A percentile compares a stretch with the other conserved stretches of the same genome.
Conservation (phyloP, 2,797 vertebrate genomes). For the Hybognathus amarus region DNA sequence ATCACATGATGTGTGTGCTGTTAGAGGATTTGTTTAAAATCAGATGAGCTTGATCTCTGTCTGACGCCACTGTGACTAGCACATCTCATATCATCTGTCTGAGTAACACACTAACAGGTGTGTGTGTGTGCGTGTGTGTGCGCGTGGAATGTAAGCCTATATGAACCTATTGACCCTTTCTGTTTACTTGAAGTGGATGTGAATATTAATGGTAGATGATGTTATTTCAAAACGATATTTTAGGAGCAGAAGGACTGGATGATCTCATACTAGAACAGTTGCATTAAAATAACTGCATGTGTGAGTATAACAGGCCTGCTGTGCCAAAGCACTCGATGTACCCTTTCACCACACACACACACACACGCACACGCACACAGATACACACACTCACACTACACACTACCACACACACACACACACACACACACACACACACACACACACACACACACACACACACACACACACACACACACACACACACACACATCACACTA, state of each 20-base stretch:
- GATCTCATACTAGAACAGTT: conserved; percentile 17
- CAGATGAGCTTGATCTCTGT: conserved; percentile 39
- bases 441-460: no score
- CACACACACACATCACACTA: no score
- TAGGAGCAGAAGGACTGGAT: conserved; percentile 24
- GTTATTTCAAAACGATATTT: conserved; percentile 33
- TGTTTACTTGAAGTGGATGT: conserved; percentile 22
- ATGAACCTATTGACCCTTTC: not conserved
- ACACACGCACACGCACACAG: no score
- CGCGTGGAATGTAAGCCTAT: conserved; percentile 18
- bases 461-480: no score
- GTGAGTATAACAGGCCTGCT: not conserved
- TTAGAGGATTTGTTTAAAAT: conserved; percentile 38
- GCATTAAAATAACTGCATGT: conserved; percentile 32
- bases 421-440: no score
- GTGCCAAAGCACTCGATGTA: conserved; percentile 14
- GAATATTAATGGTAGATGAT: conserved; percentile 13
- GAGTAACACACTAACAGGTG: conserved; percentile 28
- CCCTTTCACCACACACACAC: not conserved
- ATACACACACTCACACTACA: no score
- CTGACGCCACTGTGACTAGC: conserved; percentile 35
- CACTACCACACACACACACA: no score
- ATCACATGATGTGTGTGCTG: conserved; percentile 40
- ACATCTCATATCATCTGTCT: conserved; percentile 38
- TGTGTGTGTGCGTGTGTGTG: conserved; percentile 31